These are phyloP conservation scores for Drosophila virilis DNA, from an alignment of 1,140 invertebrate genomes.

Conservation along the genomic window DNA sequence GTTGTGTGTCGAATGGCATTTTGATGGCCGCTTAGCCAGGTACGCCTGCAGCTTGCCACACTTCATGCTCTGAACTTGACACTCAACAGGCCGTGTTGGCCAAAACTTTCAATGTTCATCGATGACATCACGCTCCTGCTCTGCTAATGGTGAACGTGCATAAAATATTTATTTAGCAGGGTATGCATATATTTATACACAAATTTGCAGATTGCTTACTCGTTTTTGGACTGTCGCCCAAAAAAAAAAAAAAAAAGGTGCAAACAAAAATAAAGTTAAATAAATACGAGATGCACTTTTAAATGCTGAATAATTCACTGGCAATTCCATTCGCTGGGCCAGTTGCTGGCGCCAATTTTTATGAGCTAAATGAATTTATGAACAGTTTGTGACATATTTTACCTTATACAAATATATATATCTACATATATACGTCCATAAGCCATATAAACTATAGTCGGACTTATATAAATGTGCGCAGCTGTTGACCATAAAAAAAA, in stretches of 20 bases:
- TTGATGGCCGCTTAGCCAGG: slow-evolving; percentile 49
- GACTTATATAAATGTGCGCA: slow-evolving; percentile 10
- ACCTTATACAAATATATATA: slow-evolving; percentile 11
- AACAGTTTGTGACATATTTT: slow-evolving; percentile 67
- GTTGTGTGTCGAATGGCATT: slow-evolving; percentile 25
- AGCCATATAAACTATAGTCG: slow-evolving; percentile 8
- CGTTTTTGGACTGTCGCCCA: slow-evolving; percentile 44
- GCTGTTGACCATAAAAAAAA: slow-evolving; percentile 22
- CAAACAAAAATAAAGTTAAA: slow-evolving; percentile 16
- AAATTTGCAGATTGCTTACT: slow-evolving; percentile 37
- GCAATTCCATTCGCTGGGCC: slow-evolving; percentile 42
- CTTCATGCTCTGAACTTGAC: slow-evolving; percentile 52
- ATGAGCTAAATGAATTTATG: slow-evolving; percentile 65
- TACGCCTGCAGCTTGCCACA: slow-evolving; percentile 28
- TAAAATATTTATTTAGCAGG: slow-evolving; percentile 45
- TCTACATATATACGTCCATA: background rate
- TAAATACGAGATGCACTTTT: slow-evolving; percentile 59
- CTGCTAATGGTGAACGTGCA: slow-evolving; percentile 55
- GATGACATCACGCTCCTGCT: slow-evolving; percentile 49
- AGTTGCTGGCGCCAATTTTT: slow-evolving; percentile 46
- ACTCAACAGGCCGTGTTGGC: slow-evolving; percentile 19
- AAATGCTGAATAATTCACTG: slow-evolving; percentile 64
- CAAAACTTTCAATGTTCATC: slow-evolving; percentile 39
- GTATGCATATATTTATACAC: slow-evolving; percentile 13
- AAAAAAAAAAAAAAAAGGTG: background rate